These are phyloP conservation scores for Ambastaia sidthimunki DNA, from an alignment of 2,797 vertebrate species.

Conservation along the genomic window DNA sequence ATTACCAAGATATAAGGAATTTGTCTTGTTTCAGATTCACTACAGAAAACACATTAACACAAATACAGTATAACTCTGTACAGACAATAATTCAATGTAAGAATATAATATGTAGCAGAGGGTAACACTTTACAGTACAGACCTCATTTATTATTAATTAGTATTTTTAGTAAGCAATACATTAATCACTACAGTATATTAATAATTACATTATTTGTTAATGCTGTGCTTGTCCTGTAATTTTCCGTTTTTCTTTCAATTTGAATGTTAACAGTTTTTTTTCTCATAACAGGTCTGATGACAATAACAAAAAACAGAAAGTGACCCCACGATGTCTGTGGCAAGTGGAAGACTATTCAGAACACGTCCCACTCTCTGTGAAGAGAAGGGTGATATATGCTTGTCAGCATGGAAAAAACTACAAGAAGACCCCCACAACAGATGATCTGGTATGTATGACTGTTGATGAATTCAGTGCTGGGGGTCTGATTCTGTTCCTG, in stretches of 20 bases:
- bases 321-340: not conserved
- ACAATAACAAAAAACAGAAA: not conserved
- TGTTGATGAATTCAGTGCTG: not conserved
- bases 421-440: not conserved
- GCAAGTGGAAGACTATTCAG: not conserved
- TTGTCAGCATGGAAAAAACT: not conserved
- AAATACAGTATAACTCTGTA: not conserved
- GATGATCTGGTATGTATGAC: not conserved
- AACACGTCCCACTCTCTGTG: not conserved
- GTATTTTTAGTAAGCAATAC: not conserved
- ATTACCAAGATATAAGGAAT: not conserved
- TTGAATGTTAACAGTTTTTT: not conserved
- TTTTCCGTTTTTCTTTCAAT: not conserved
- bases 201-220: not conserved
- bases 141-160: not conserved
- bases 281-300: slow-evolving; percentile 5
- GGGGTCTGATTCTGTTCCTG: no score
- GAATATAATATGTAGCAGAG: not conserved
- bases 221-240: not conserved
- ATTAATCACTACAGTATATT: not conserved
- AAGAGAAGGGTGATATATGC: slow-evolving; percentile 3
- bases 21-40: not conserved
- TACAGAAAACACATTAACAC: not conserved
- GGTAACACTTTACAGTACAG: not conserved
- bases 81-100: not conserved